Percentiles rank a stretch among this genome's conserved stretches.
These are phyloP conservation scores for Papilio xuthus DNA, from an alignment of 1,140 invertebrate genomes.

Conservation along the genomic window DNA sequence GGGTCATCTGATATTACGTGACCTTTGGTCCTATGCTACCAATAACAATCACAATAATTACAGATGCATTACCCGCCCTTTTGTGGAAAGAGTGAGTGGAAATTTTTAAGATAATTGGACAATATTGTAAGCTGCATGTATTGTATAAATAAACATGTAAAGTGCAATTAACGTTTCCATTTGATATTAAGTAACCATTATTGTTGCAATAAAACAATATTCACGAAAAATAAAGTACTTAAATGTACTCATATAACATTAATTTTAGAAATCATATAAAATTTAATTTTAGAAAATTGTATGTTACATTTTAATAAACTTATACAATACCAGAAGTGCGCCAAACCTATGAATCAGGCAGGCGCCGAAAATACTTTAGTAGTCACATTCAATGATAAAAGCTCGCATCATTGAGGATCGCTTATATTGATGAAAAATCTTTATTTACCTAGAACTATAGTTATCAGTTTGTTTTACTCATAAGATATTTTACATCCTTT, in stretches of 20 bases:
- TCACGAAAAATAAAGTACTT: neutral
- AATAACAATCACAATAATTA: slow-evolving; percentile 5
- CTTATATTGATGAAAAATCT: neutral
- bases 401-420: slow-evolving; percentile 22
- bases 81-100: neutral
- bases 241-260: neutral
- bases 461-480: neutral
- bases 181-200: too few species aligned
- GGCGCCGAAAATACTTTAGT: slow-evolving; percentile 34
- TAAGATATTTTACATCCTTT: too few species aligned
- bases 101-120: neutral
- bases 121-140: neutral
- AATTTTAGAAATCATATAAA: neutral
- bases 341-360: slow-evolving; percentile 34
- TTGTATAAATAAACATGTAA: too few species aligned
- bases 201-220: too few species aligned
- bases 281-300: neutral
- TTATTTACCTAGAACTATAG: neutral
- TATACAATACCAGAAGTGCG: slow-evolving; percentile 34
- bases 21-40: neutral
- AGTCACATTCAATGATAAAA: slow-evolving; percentile 31
- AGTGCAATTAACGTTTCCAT: too few species aligned
- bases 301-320: slow-evolving; percentile 17
- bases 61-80: neutral
- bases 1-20: neutral